Percentiles rank a stretch among this genome's conserved stretches.
These are phyloP conservation scores for Macrochelys suwanniensis DNA, from an alignment of 2,797 vertebrate species.

Conservation along the genomic window DNA sequence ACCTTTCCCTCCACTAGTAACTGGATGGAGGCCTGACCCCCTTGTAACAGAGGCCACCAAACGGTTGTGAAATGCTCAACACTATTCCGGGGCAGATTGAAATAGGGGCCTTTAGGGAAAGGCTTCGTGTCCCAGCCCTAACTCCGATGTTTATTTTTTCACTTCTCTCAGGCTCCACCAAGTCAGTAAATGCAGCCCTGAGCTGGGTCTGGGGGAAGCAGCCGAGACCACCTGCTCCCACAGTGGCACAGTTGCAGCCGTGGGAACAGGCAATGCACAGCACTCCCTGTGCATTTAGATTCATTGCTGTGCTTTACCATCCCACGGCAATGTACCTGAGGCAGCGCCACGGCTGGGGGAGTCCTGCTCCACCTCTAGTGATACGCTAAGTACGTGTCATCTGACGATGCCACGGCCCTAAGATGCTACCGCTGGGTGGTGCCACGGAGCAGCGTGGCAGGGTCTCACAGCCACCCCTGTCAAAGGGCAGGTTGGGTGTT, in stretches of 20 bases:
- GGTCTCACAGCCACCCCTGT: background rate
- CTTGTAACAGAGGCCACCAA: background rate
- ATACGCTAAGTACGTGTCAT: background rate
- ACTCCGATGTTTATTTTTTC: rapidly evolving
- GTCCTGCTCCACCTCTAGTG: background rate
- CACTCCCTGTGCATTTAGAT: background rate
- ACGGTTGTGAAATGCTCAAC: background rate
- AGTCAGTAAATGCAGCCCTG: background rate
- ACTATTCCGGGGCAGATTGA: background rate
- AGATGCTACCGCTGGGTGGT: background rate
- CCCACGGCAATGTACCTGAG: background rate
- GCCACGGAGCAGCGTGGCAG: background rate
- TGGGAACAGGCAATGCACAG: background rate
- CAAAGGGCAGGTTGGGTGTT: background rate
- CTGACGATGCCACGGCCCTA: no score
- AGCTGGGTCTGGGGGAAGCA: no score
- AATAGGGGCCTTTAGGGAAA: background rate
- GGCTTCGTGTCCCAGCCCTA: background rate
- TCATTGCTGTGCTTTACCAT: background rate
- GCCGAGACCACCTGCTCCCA: no score
- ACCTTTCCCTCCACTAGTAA: background rate
- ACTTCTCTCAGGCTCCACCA: background rate
- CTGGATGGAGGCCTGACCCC: background rate
- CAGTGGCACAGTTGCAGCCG: background rate
- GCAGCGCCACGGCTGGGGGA: background rate